Percentiles rank a stretch among this genome's conserved stretches.
These are phyloP conservation scores for Orchestes rusci DNA, from an alignment of 2,888 invertebrate species.

Conservation along the genomic window DNA sequence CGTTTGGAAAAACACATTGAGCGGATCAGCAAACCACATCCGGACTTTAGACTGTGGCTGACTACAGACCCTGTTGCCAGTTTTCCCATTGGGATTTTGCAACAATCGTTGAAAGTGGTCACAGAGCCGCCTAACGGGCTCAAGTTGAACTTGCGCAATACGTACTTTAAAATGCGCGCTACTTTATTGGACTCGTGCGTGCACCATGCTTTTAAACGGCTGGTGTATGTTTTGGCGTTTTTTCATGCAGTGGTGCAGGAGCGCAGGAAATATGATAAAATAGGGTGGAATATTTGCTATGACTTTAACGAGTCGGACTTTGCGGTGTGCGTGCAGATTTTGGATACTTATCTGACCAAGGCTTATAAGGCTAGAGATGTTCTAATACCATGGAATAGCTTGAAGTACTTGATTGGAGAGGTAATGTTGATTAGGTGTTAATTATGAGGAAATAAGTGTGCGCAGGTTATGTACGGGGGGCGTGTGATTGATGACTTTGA, in stretches of 20 bases:
- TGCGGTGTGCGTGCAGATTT: constrained; percentile 77
- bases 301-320: constrained; percentile 94
- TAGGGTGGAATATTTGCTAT: constrained; percentile 91
- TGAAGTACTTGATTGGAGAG: constrained; percentile 89
- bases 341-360: constrained; percentile 77
- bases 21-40: constrained; percentile 71
- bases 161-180: constrained; percentile 78
- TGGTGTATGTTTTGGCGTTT: constrained; percentile 84
- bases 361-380: constrained; percentile 51
- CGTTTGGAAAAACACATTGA: constrained; percentile 80
- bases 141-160: constrained; percentile 80
- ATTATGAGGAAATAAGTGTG: too few species aligned
- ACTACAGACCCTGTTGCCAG: constrained; percentile 82
- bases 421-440: too few species aligned
- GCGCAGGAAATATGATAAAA: constrained; percentile 85
- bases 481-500: constrained; percentile 89
- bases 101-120: constrained; percentile 58
- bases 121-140: constrained; percentile 86
- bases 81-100: constrained; percentile 69
- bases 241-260: constrained; percentile 93
- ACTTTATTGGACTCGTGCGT: constrained; percentile 64
- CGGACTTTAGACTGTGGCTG: constrained; percentile 87
- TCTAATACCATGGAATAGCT: constrained; percentile 80
- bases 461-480: too few species aligned
- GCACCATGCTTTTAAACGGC: constrained; percentile 70